Evolutionary conservation across 2,113 vertebrate species (phyloP), one percentile per base, ranked within the genome.

Genomic region (Centropristis striata): DNA sequence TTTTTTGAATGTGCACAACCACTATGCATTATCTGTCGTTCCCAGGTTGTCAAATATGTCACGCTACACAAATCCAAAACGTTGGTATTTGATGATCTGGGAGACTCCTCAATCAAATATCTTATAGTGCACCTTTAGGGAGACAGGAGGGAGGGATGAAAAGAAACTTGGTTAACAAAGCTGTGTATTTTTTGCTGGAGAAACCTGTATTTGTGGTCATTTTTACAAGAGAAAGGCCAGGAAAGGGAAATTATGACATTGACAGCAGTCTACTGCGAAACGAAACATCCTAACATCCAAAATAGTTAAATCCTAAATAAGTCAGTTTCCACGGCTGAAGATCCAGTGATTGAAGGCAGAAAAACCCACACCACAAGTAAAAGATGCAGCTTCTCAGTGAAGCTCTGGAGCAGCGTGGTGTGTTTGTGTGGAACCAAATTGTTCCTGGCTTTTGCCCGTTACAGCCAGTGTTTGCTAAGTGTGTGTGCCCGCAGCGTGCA

Each of bases 361-460:
- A 70, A 72, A 71, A 60, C 8, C 39, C 10, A 27, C 16, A 53
- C 44, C 28, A 41, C 27, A 41, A 50, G 39, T 47, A 28, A 41
- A 12, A 4, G 39, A 49, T 32, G 28, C 47, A 49, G 50, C 18
- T 71, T 47, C 32, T 4, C 32, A 32, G 32, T 32, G 32, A 32
- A 32, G 32, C 32, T 32, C 32, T 51, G 32, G 15, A 63, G 27
- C 55, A 25, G 47, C 8, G 10, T 53, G 37, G 21, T 63, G 32
- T 2, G 65, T 65, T 57, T 39, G 8, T 59, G 27, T 16, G 41
- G 21, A 12, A 5, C 21, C 65, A 36, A 39, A 41, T 36, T 8
- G 44, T 58, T 61, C 46, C 44, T 50, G 70, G 37, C 63, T 70
- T 73, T 65, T 39, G 60, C 42, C 54, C 21, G 8, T 32, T 60